phyloP scores from a whole-genome alignment of 2,888 invertebrate genomes.

The Phengaris arion region DNA sequence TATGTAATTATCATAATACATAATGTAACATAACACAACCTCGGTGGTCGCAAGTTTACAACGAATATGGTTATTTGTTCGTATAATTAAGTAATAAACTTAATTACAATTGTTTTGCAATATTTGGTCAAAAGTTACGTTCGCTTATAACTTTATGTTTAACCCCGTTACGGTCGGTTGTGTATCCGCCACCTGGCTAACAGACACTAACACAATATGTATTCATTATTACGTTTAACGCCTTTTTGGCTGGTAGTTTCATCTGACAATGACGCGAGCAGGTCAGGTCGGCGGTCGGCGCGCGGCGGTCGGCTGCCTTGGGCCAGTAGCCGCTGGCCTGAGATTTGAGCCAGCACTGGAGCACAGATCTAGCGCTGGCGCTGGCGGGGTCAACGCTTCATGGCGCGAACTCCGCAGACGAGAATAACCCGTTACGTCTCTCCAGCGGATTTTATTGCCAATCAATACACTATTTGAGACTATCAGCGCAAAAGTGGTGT shows the following conservation, averaged over 20 bases:
- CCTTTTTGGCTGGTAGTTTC: too few species aligned
- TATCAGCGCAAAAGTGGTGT: too few species aligned
- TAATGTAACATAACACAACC: too few species aligned
- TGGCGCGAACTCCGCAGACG: constrained; percentile 75
- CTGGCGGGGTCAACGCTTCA: constrained; percentile 72
- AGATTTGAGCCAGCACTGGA: not conserved
- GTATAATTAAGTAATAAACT: constrained; percentile 3
- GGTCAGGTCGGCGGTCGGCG: too few species aligned
- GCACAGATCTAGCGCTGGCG: not conserved
- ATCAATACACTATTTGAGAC: constrained; percentile 43
- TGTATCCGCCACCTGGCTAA: too few species aligned
- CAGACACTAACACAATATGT: too few species aligned
- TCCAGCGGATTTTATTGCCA: constrained; percentile 62
- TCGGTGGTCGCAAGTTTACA: not conserved
- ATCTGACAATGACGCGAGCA: too few species aligned
- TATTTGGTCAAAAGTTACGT: not conserved
- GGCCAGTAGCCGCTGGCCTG: not conserved
- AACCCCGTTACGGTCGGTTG: too few species aligned
- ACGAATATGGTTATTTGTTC: not conserved
- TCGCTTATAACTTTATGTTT: too few species aligned
- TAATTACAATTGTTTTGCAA: not conserved
- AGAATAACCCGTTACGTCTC: constrained; percentile 77
- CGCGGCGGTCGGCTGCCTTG: too few species aligned
- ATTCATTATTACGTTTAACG: too few species aligned
- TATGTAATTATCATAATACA: too few species aligned